Evolutionary conservation across 2,888 invertebrate genomes (phyloP), one percentile per base, ranked within the genome.

Genomic region (Pteria penguin): DNA sequence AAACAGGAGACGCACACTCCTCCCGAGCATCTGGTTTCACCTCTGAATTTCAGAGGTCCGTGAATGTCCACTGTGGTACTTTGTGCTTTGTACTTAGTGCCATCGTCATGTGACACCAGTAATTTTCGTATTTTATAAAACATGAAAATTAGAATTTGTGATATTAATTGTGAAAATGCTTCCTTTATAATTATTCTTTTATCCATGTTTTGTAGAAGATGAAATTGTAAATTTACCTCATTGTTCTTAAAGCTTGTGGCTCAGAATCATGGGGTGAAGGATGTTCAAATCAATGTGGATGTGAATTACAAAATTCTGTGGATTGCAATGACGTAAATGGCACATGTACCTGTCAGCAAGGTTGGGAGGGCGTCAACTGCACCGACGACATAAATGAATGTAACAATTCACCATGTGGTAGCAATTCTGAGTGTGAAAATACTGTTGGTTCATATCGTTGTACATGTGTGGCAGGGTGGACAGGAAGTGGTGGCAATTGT

Each of bases 261-360:
- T 89, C 94, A 93, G 93, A 93, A 31, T 91, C 87, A 54, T 93
- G 91, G 81, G 94, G 94, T 4, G 86, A 89, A 45, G 90, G 91
- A 66, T 94, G 94, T 86, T 89, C 91, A 62, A 90, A 92, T 63
- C 86, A 89, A 45, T 94, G 94, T 84, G 88, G 90, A 70, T 94
- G 94, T 86, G 80, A 79, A 0, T 84, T 82, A 4, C 54, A 72
- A 82, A 76, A 76, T 63, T 65, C 76, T 26, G 8, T 27, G 27
- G 22, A 26, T 18, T 91, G 91, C 78, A 80, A 91, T 69, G 85
- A 84, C 31, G 78, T 82, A 22, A 79, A 83, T 18, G 91, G 92
- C 3, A 76, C 78, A 4, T 98, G 98, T 92, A 95, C 95, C 74
- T 98, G 98, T 92, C 94, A 95, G 0, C 94, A 96, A 78, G 98